Conservation (phyloP, 2,113 vertebrate species). For the Indicator maculatus region DNA sequence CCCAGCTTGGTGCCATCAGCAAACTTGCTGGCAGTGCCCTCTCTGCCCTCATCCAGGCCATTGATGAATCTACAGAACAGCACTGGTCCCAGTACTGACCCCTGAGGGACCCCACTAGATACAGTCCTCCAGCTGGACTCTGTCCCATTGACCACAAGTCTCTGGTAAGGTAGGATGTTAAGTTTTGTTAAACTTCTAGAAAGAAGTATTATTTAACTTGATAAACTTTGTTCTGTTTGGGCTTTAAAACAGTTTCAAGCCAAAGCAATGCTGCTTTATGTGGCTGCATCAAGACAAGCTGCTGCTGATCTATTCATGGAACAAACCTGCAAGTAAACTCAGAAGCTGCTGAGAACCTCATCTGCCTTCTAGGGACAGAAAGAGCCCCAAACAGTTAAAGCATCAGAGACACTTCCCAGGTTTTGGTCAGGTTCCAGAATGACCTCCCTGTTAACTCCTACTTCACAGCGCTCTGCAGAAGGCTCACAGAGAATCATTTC, state of each 20-base stretch:
- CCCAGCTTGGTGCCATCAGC: no score
- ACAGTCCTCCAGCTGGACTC: no score
- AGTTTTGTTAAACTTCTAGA: not conserved
- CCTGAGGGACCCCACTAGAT: no score
- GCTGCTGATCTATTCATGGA: not conserved
- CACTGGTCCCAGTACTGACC: no score
- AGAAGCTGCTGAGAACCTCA: not conserved
- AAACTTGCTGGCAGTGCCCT: no score
- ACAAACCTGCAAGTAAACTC: not conserved
- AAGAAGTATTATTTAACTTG: not conserved
- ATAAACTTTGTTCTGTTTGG: not conserved
- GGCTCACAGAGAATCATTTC: not conserved
- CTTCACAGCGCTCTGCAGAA: rapidly evolving
- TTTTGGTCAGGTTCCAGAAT: not conserved
- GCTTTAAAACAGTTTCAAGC: not conserved
- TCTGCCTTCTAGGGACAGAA: not conserved
- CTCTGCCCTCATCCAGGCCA: no score
- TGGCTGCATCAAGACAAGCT: not conserved
- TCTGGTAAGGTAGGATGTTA: not conserved
- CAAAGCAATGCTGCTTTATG: not conserved
- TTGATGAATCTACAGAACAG: no score
- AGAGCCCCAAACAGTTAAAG: not conserved
- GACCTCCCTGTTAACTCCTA: not conserved
- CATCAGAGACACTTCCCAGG: not conserved
- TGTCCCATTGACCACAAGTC: no score